Evolutionary conservation across 2,797 vertebrate species (phyloP).

Genomic region (Leuciscus waleckii): DNA sequence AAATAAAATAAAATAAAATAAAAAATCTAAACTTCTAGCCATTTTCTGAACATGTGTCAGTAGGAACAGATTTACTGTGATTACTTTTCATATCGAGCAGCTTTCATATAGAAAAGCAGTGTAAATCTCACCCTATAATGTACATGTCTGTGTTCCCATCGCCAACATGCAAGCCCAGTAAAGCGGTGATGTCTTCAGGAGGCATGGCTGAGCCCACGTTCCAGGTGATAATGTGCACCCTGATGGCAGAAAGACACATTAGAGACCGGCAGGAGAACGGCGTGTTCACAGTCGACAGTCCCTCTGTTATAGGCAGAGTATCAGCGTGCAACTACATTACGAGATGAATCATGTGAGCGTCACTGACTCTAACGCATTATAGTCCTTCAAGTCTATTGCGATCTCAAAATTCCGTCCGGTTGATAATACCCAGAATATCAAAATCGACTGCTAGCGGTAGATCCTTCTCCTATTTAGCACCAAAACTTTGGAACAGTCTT

Average conservation of each 20-base stretch:
- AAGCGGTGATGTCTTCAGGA: conserved; percentile 89
- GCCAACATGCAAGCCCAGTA: conserved; percentile 89
- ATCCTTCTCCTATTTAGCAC: too few relatives aligned
- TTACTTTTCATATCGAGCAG: neutral
- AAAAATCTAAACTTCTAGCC: neutral
- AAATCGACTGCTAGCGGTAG: too few relatives aligned
- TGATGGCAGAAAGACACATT: conserved; percentile 66
- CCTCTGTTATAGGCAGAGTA: neutral
- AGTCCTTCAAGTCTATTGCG: too few relatives aligned
- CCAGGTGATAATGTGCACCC: conserved; percentile 95
- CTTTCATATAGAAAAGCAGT: neutral
- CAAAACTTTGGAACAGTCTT: too few relatives aligned
- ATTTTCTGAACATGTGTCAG: neutral
- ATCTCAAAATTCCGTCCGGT: too few relatives aligned
- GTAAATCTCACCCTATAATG: conserved; percentile 91
- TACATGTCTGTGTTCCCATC: conserved; percentile 93
- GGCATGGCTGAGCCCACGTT: conserved; percentile 94
- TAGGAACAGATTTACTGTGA: neutral
- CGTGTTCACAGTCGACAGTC: neutral
- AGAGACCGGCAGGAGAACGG: conserved; percentile 5
- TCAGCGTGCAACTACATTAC: neutral
- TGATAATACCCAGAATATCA: too few relatives aligned
- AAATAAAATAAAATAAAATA: neutral
- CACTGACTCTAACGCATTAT: too few relatives aligned
- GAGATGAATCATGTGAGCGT: neutral